Evolutionary conservation across 1,140 invertebrate genomes (phyloP).

Genomic region (Lasioglossum albipes): DNA sequence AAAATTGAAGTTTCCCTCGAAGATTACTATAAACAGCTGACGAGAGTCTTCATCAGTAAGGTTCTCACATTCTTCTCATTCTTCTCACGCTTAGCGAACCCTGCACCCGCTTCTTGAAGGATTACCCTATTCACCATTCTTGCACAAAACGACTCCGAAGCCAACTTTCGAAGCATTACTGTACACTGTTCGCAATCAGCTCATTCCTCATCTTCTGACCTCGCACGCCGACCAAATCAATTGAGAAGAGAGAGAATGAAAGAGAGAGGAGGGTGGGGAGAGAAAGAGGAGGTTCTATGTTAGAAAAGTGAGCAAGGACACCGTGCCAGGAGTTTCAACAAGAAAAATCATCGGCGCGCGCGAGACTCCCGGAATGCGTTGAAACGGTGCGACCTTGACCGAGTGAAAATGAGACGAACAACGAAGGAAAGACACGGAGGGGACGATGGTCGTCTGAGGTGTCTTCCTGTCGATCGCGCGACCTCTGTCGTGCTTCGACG

Average conservation of each 20-base stretch:
- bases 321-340: neutral
- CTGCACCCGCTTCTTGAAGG: no score
- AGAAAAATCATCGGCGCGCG: neutral
- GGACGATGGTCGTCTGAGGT: neutral
- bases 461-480: no score
- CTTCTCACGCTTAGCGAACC: no score
- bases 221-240: neutral
- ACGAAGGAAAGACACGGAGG: no score
- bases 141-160: no score
- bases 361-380: neutral
- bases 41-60: no score
- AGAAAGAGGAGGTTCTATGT: neutral
- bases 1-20: no score
- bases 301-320: neutral
- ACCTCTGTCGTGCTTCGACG: no score
- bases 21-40: no score
- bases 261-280: neutral
- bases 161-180: neutral
- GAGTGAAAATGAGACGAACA: neutral
- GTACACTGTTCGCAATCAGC: neutral
- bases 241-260: neutral
- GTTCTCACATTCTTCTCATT: no score
- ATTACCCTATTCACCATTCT: no score
- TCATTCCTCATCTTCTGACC: neutral
- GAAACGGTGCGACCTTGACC: neutral